Evolutionary conservation across 2,888 invertebrate species (phyloP), one percentile per base, ranked within the genome.

Genomic region (Operophtera brumata): DNA sequence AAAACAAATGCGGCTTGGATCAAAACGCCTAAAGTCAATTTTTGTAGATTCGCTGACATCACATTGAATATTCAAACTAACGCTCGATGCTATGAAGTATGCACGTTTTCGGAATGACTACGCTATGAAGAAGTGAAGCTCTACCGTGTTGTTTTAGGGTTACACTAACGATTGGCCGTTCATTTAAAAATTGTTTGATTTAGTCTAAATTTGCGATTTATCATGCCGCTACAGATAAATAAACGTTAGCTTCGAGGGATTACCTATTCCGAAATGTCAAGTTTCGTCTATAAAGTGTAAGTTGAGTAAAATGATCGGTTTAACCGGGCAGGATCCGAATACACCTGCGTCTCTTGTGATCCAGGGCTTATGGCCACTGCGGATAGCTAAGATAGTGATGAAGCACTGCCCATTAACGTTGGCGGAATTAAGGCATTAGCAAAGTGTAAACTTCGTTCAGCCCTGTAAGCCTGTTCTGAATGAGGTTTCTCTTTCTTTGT

Each of bases 381-480:
- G 69, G 78, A 77, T 78, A 65, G 75, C 74, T 74, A 73, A 81
- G 77, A 78, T 80, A 72, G 75, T 79, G 79, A 81, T 81, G 80
- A 79, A 84, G 75, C 74, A 70, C 67, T 67, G 64, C 59, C 75
- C 77, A 82, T 85, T 85, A 80, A 71, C 73, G 73, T 71, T 62
- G 70, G 64, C 64, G 64, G 71, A 74, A 74, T 77, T 76, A 73
- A 72, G 72, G 69, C 65, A 68, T 68, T 65, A 71, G 61, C 62
- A 53, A 62, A 67, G 64, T 67, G 66, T 61, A 66, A 65, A 64
- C 64, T 70, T 59, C 47, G 63, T 51, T 50, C 42, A 40, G 43
- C 30, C 47, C 36, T 32, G 20, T 56, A 56, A 56, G 42, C 57
- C 54, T 12, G 59, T 57, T 62, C 56, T 44, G 39, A 60, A 47